These are phyloP conservation scores for Parnassius smintheus DNA, from an alignment of 2,888 invertebrate genomes.

Conservation along the genomic window DNA sequence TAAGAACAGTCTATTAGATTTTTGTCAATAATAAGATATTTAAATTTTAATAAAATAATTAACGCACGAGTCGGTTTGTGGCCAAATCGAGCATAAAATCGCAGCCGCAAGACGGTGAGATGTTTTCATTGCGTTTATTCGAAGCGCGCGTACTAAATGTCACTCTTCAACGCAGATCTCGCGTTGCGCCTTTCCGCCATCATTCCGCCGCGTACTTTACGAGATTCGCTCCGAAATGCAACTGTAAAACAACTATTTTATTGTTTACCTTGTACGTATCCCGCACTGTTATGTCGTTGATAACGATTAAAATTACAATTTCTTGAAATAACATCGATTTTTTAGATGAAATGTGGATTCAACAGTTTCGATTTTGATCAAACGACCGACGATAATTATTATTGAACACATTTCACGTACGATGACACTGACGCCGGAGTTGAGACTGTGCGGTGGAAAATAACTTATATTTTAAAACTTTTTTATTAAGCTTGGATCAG, in stretches of 20 bases:
- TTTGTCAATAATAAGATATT: background rate
- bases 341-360: conserved; percentile 61
- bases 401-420: conserved; percentile 48
- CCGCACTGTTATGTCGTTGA: conserved; percentile 71
- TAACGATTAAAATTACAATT: conserved; percentile 74
- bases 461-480: conserved; percentile 8
- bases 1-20: background rate
- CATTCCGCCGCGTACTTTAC: conserved; percentile 58
- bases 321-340: conserved; percentile 58
- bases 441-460: conserved; percentile 28
- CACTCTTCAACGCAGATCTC: conserved; percentile 62
- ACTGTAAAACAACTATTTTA: conserved; percentile 70
- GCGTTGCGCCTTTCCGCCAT: conserved; percentile 49
- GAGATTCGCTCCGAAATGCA: conserved; percentile 54
- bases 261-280: conserved; percentile 52
- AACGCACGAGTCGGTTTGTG: conserved; percentile 40
- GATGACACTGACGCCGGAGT: conserved; percentile 41
- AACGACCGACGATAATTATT: conserved; percentile 47
- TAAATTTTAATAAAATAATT: background rate
- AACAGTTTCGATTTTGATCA: conserved; percentile 43
- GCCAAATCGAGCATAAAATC: conserved; percentile 57
- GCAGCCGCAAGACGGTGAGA: conserved; percentile 50
- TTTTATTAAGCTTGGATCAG: background rate
- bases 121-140: conserved; percentile 17
- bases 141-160: conserved; percentile 41